Percentiles rank a stretch among this genome's conserved stretches.
These are phyloP conservation scores for Cercopithecus mona DNA, from an alignment of 2,113 vertebrate species.

Conservation along the genomic window DNA sequence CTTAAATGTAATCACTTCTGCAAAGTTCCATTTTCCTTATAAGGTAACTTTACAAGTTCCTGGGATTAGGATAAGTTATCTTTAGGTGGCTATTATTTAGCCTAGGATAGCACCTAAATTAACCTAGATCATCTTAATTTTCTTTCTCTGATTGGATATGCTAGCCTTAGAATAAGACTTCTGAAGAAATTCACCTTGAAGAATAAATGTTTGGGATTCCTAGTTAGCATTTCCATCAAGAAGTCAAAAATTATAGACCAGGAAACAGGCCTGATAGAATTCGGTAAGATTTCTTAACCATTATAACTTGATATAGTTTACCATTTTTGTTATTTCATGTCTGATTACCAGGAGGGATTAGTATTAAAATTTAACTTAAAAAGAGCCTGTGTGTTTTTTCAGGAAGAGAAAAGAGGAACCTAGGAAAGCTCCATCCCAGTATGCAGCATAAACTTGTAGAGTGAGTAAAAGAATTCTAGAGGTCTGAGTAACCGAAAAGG, in stretches of 20 bases:
- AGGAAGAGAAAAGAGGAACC: neutral
- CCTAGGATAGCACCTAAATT: neutral
- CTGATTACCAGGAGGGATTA: slow-evolving; percentile 9
- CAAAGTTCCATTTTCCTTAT: neutral
- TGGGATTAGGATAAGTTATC: neutral
- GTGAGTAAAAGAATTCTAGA: neutral
- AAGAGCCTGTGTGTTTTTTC: neutral
- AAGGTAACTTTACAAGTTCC: neutral
- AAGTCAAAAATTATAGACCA: neutral
- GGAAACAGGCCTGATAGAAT: neutral
- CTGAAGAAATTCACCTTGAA: slow-evolving; percentile 10
- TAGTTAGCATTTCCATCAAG: neutral
- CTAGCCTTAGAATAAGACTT: neutral
- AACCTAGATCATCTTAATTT: neutral
- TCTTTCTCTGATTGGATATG: neutral
- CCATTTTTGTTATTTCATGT: neutral
- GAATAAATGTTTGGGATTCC: neutral
- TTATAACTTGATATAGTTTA: neutral
- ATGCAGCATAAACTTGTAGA: neutral
- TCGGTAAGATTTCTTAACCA: neutral
- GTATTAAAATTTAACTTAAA: neutral
- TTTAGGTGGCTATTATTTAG: neutral
- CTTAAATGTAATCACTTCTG: neutral
- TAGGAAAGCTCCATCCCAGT: neutral
- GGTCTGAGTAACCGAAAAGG: neutral